Base-by-base conservation (phyloP, 1,140 invertebrate species). In the Trichoplusia ni region DNA sequence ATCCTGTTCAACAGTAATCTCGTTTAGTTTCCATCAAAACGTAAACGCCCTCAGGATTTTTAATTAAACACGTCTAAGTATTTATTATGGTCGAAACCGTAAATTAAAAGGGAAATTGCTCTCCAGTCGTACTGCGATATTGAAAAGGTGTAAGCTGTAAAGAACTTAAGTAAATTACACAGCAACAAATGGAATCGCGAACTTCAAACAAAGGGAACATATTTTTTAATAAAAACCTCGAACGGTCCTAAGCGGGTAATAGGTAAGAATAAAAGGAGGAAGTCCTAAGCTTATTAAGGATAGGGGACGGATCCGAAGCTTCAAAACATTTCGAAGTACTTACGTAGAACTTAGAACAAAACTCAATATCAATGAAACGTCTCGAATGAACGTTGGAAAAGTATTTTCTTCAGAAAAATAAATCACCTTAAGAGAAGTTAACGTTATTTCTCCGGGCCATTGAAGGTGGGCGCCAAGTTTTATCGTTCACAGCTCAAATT, bases 341-440 rank as follows among this genome's bases (percentile, higher is more conserved):
- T 78, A 79, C 53, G 64, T 61, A 23, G 62, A 69, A 79, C 73
- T 84, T 75, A 79, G 71, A 81, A 84, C 76, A 82, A 81, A 84
- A 82, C 75, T 86, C 79, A 81, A 87, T 83, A 88, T 84, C 81
- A 84, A 80, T 80, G 75, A 81, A 83, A 81, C 67, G 76, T 74
- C 69, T 74, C 75, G 61, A 82, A 75, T 69, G 72, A 75, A 76
- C 62, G 70, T 25, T 67, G 73, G 73, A 71, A 79, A 84, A 82
- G 72, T 78, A 79, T 82, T 82, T 84, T 79, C 77, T 73, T 75
- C 18, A 70, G 75, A 79, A 83, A 88, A 86, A 86, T 89, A 89
- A 89, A 89, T 89, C 82, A 84, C 73, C 75, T 81, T 74, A 62
- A 64, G 51, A 47, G 71, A 85, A 87, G 82, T 82, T 79, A 75